Base-by-base conservation (phyloP, 2,797 vertebrate genomes). In the Tangara arthus region DNA sequence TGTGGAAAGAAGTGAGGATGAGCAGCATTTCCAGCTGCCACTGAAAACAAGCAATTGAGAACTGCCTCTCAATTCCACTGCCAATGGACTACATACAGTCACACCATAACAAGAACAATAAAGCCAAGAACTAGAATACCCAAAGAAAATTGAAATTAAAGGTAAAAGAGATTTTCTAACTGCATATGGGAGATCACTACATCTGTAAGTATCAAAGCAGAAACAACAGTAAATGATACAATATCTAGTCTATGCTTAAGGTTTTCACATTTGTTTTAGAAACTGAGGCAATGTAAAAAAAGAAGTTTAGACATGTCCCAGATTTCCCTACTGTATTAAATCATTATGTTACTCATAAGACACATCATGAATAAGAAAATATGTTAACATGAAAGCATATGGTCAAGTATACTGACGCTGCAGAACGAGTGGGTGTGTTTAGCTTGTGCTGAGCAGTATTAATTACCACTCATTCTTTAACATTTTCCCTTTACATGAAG, bases 351-450 rank as follows among this genome's bases (percentile, higher is more conserved):
- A 85, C 84, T 95, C 93, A 94, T 23, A 44, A 55, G 16, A 41
- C 39, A 91, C 1, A 2, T 49, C 70, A 39, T 17, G 37, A 92
- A 83, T 63, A 95, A 35, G 65, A 83, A 85, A 92, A 89, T 32
- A 64, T 19, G 34, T 50, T 92, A 96, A 96, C 50, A 88, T 63
- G 76, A 91, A 96, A 93, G 91, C 69, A 52, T 81, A 90, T 34
- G 59, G 61, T 76, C 87, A 72, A 76, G 59, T 9, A 61, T 22
- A 77, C 87, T 72, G 94, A 97, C 50, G 20, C 85, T 78, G 92
- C 92, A 89, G 12, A 84, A 87, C 0, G 41, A 66, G 56, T 30
- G 81, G 92, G 87, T 87, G 94, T 89, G 92, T 70, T 83, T 14
- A 63, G 79, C 64, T 80, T 69, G 50, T 52, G 34, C 39, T 69